Base-by-base conservation (phyloP, 2,113 vertebrate genomes). In the Chauna torquata region DNA sequence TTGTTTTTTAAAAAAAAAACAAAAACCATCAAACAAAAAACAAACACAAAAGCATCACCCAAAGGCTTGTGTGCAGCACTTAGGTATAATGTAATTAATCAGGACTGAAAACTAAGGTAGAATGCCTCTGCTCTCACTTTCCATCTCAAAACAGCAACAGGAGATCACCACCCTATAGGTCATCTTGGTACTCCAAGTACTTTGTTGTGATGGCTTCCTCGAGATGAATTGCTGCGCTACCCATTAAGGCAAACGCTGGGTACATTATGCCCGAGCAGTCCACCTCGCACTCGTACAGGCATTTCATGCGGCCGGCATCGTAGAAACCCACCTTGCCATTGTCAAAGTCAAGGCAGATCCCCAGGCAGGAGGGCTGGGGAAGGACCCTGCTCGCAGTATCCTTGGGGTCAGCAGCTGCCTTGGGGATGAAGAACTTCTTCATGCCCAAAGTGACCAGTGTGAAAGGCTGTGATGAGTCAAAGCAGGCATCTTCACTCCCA, bases 231-330 rank as follows among this genome's bases (percentile, higher is more conserved):
- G 97, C 98, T 1, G 98, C 99, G 1, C 99, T 97, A 11, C 99
- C 99, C 99, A 99, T 98, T 65, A 99, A 95, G 23, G 99, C 99
- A 34, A 99, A 99, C 0, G 98, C 99, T 2, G 99, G 99, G 96
- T 99, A 99, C 99, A 99, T 99, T 3, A 98, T 97, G 13, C 98
- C 98, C 1, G 99, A 99, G 79, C 99, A 99, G 84, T 99, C 99
- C 92, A 99, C 99, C 71, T 98, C 98, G 15, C 99, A 98, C 94
- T 99, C 99, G 3, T 99, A 99, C 71, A 99, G 98, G 97, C 99
- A 99, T 96, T 98, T 98, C 99, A 99, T 99, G 88, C 77, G 80
- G 90, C 98, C 98, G 9, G 98, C 98, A 1, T 99, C 99, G 0
- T 99, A 99, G 96, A 99, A 99, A 44, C 97, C 98, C 79, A 99